A percentile compares a stretch with the other conserved stretches of the same genome.
Conservation (phyloP, 2,113 vertebrate species). For the Gavia stellata region DNA sequence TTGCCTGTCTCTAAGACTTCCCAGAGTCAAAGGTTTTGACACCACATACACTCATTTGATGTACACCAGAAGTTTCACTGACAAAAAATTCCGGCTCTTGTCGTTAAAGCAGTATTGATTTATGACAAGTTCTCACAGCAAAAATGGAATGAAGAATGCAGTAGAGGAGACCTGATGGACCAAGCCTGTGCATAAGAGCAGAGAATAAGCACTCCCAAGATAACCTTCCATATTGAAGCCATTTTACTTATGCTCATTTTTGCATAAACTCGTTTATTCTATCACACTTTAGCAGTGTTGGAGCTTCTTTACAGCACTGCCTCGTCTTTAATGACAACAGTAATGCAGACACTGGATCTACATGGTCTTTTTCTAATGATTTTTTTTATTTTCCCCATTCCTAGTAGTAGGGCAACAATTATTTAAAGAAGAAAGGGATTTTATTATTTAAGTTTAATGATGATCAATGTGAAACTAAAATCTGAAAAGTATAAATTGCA, state of each 20-base stretch:
- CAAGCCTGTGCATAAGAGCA: neutral
- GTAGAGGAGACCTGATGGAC: neutral
- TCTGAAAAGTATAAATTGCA: neutral
- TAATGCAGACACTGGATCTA: neutral
- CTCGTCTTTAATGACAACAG: neutral
- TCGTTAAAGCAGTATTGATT: neutral
- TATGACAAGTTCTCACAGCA: neutral
- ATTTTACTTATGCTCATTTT: neutral
- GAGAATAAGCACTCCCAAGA: neutral
- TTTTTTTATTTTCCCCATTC: neutral
- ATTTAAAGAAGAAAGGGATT: neutral
- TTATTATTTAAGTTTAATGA: neutral
- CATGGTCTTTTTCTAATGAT: neutral
- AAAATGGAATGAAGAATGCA: neutral
- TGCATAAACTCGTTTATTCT: neutral
- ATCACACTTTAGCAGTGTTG: neutral
- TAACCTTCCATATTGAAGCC: neutral
- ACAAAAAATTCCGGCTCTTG: neutral
- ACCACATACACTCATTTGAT: neutral
- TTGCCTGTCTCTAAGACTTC: neutral
- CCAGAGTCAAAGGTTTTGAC: neutral
- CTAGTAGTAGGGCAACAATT: neutral
- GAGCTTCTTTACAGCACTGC: neutral
- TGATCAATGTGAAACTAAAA: neutral
- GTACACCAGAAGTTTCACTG: neutral